These are phyloP conservation scores for Latrodectus elegans DNA, from an alignment of 2,888 invertebrate genomes.

Conservation along the genomic window DNA sequence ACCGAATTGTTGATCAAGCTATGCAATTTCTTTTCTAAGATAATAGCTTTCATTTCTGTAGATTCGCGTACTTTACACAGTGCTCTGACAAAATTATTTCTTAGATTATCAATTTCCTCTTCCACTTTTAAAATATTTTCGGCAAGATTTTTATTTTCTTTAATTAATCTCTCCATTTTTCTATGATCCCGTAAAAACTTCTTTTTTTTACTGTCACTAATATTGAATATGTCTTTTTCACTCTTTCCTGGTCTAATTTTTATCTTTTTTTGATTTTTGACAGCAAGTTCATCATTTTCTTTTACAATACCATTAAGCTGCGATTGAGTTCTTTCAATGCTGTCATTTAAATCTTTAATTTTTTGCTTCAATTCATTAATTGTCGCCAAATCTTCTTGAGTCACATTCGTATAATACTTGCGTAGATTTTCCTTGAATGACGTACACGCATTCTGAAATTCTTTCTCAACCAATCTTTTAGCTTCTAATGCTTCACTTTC, in stretches of 20 bases:
- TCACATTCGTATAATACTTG: slow-evolving; percentile 31
- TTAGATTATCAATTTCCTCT: slow-evolving; percentile 24
- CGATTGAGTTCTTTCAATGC: slow-evolving; percentile 14
- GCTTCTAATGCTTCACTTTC: slow-evolving; percentile 29
- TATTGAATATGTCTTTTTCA: neutral
- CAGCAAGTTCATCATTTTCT: neutral
- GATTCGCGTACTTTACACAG: slow-evolving; percentile 38
- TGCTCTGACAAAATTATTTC: slow-evolving; percentile 8
- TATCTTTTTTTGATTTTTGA: neutral
- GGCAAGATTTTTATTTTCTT: slow-evolving; percentile 26
- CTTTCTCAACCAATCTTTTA: slow-evolving; percentile 1
- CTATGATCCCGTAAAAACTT: neutral
- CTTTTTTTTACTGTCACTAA: neutral
- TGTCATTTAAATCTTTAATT: slow-evolving; percentile 4
- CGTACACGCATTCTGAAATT: slow-evolving; percentile 4
- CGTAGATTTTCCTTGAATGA: slow-evolving; percentile 30
- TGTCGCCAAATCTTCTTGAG: slow-evolving; percentile 31
- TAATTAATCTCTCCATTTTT: slow-evolving; percentile 19
- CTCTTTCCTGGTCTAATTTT: neutral
- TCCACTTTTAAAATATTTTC: neutral
- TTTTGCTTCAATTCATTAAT: slow-evolving; percentile 19
- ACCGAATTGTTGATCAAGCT: neutral
- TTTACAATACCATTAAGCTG: neutral
- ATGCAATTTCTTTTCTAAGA: slow-evolving; percentile 30
- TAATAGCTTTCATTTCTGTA: slow-evolving; percentile 20